Evolutionary conservation across 2,113 vertebrate species (phyloP), one percentile per base, ranked within the genome.

Genomic region (Epinephelus moara): DNA sequence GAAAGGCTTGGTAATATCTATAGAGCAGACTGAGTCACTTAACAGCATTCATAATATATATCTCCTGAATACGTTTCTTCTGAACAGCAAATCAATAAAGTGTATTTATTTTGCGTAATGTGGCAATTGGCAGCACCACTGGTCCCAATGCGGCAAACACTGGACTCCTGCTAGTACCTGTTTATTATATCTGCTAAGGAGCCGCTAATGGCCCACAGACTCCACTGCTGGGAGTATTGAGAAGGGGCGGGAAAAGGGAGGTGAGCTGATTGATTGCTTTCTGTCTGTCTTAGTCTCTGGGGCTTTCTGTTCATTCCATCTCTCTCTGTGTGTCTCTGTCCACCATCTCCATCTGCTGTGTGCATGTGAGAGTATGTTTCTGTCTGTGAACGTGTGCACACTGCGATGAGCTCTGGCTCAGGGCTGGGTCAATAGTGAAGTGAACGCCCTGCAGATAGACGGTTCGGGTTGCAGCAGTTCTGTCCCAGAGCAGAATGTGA

Each of bases 401-500:
- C 59, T 68, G 80, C n/a, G 17, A 69, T 64, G 57, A 59, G 84
- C 63, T 82, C 69, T 33, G 57, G 27, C 75, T 80, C 23, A 40
- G 4, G 72, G 73, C 23, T 40, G 52, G 75, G 80, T 93, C 89
- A 81, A 78, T 80, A 82, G 53, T 37, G 76, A 80, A 75, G 50
- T 77, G 68, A n/a, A 40, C 59, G 18, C 52, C 79, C 82, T 74
- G 42, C 73, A 85, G 86, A 80, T 49, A 59, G n/a, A 70, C 1
- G 18, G 82, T 76, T 96, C 89, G 27, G 80, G 82, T 96, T 95
- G 75, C 91, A 71, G 70, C 30, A 12, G 14, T 89, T 93, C 91
- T 85, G 85, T 90, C 84, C 84, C 42, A 11, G 71, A 79, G 93
- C 95, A 94, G 85, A 96, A 96, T 94, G 73, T 85, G 94, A 95